Evolutionary conservation across 2,888 invertebrate species (phyloP).

Genomic region (Arge pagana): DNA sequence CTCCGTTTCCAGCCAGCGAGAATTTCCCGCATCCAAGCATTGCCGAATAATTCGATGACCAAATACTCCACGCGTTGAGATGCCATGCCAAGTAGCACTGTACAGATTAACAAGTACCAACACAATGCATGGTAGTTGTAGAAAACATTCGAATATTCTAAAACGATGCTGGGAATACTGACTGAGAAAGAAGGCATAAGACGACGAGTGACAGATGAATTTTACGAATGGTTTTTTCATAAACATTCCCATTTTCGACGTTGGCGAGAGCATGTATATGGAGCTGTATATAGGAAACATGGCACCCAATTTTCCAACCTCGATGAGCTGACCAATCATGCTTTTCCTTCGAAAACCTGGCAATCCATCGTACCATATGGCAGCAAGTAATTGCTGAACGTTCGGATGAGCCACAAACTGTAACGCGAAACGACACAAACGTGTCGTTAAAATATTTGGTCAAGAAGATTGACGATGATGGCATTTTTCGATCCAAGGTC

Average conservation of each 20-base stretch:
- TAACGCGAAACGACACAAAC: slow-evolving; percentile 38
- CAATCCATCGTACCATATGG: slow-evolving; percentile 97
- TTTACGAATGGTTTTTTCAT: slow-evolving; percentile 99
- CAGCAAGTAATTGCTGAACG: slow-evolving; percentile 93
- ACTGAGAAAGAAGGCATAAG: slow-evolving; percentile 95
- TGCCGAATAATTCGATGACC: slow-evolving; percentile 77
- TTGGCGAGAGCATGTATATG: slow-evolving; percentile 90
- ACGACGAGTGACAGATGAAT: slow-evolving; percentile 96
- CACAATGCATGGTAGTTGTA: not conserved
- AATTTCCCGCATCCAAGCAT: slow-evolving; percentile 75
- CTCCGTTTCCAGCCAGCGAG: slow-evolving; percentile 77
- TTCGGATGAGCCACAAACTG: slow-evolving; percentile 98
- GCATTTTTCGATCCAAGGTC: too few species aligned
- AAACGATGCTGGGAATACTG: slow-evolving; percentile 58
- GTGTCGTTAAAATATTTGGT: slow-evolving; percentile 2
- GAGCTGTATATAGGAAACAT: slow-evolving; percentile 94
- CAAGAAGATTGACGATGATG: not conserved
- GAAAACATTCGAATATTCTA: too few species aligned
- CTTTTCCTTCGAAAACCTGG: slow-evolving; percentile 94
- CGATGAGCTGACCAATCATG: slow-evolving; percentile 83
- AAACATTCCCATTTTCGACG: slow-evolving; percentile 83
- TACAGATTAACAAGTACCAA: slow-evolving; percentile 34
- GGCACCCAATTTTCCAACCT: slow-evolving; percentile 83
- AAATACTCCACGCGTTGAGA: slow-evolving; percentile 89
- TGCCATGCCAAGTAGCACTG: slow-evolving; percentile 90